phyloP scores from a whole-genome alignment of 2,797 vertebrate species.

The Meriones psammophilus region DNA sequence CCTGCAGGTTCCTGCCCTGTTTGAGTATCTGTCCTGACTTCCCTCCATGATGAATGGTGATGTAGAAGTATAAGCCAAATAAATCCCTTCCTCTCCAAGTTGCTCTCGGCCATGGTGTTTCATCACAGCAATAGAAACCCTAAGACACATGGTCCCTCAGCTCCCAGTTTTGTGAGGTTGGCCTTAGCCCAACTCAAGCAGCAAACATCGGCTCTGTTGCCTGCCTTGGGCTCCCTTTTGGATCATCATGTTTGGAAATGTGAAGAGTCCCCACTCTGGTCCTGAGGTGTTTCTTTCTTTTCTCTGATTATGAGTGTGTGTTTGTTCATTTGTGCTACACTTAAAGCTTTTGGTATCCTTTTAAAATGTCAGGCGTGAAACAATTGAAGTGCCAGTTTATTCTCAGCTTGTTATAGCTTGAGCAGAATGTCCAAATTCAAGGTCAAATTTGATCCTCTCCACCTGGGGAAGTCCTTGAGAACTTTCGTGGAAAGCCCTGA shows the following conservation, averaged over 20 bases:
- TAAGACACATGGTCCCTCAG: background rate
- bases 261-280: background rate
- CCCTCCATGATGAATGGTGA: background rate
- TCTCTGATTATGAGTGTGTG: background rate
- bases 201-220: background rate
- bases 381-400: background rate
- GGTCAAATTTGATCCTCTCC: background rate
- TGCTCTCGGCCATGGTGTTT: background rate
- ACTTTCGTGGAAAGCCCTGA: background rate
- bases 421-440: constrained; percentile 21
- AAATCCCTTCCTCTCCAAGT: no score
- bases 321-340: background rate
- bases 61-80: background rate
- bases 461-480: background rate
- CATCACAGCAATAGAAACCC: background rate
- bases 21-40: background rate
- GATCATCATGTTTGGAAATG: background rate
- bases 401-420: background rate
- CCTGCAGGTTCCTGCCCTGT: background rate
- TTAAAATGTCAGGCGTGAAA: background rate
- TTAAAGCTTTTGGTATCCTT: background rate
- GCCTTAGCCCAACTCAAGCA: background rate
- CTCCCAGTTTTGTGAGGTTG: background rate
- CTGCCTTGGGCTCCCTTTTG: background rate
- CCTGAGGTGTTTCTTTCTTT: background rate